Evolutionary conservation across 2,888 invertebrate genomes (phyloP), one percentile per base, ranked within the genome.

Genomic region (Fabriciana adippe): DNA sequence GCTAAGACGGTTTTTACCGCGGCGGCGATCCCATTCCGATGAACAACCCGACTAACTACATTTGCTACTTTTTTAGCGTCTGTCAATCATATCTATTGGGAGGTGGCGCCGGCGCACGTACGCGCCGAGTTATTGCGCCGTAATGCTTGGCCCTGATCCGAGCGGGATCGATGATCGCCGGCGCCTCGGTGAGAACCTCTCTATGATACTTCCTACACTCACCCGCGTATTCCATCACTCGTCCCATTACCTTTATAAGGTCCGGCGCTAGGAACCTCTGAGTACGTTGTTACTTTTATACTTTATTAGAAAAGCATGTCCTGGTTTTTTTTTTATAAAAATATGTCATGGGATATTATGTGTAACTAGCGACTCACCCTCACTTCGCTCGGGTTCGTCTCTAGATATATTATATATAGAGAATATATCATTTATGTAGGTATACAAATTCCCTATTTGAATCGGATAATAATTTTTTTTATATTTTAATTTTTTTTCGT

Each of bases 71-170:
- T 84, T 84, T 83, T 70, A 67, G 55, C 57, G 68, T 65, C 74
- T 76, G 78, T 80, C 78, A 80, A 81, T 82, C 81, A 82, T 81
- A 79, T 76, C 76, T 76, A 71, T 69, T 75, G 75, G 73, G 72
- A 72, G 60, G 57, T 51, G 68, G 69, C 61, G 67, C 64, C 68
- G 67, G 62, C 57, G 63, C 70, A 41, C 18, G n/a, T 45, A 54
- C 53, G 57, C 55, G 35, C 35, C 35, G 11, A 8, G 35, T 8
- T 26, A 66, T 66, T 54, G 59, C 59, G 47, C 21, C 48, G 55
- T 48, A 18, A n/a, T 48, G 31, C 45, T 47, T 21, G 35, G 21
- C 55, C 47, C 50, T 55, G 67, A 57, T 63, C 47, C 21, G 5
- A 62, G 31, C 35, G 56, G 55, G 62, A 56, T 45, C 62, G 56